phyloP scores from a whole-genome alignment of 2,797 vertebrate genomes.

The Rhabdomys pumilio region DNA sequence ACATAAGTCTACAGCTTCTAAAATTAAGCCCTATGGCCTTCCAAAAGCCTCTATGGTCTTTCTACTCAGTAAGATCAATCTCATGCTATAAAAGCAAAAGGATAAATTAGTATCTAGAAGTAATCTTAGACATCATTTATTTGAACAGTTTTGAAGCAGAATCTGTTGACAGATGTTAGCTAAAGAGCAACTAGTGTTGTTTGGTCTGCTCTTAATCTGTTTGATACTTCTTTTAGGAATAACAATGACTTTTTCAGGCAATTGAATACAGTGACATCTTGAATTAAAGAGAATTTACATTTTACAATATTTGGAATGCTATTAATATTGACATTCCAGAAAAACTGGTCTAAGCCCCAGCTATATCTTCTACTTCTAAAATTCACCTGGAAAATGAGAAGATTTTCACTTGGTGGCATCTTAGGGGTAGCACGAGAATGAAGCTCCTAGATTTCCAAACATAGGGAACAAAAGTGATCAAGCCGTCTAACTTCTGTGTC shows the following conservation, averaged over 20 bases:
- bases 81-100: constrained; percentile 2
- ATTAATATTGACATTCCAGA: neutral
- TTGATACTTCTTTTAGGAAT: constrained; percentile 48
- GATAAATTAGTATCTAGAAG: neutral
- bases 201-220: neutral
- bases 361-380: neutral
- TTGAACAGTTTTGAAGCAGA: neutral
- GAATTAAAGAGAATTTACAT: neutral
- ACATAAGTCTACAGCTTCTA: neutral
- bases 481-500: neutral
- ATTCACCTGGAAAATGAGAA: neutral
- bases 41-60: neutral
- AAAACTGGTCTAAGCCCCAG: neutral
- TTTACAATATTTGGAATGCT: neutral
- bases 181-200: neutral
- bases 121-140: neutral
- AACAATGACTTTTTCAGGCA: neutral
- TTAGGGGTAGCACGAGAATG: neutral
- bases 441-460: neutral
- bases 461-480: neutral
- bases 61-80: neutral
- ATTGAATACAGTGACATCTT: neutral
- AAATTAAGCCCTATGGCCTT: neutral
- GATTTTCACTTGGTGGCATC: neutral
- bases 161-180: neutral